Evolutionary conservation across 2,888 invertebrate species (phyloP).

Genomic region (Tenthredo amoena): DNA sequence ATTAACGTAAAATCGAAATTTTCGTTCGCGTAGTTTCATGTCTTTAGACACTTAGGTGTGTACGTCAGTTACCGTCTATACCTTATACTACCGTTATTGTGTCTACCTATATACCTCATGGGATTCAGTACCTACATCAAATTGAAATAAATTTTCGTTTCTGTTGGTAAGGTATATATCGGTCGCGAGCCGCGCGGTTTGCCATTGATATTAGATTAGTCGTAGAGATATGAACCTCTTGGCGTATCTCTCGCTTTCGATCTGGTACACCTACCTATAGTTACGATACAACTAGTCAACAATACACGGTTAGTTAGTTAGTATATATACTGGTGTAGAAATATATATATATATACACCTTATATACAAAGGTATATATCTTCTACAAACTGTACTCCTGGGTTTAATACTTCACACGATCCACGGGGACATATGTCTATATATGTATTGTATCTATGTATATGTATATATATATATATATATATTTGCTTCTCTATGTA

Average conservation of each 20-base stretch:
- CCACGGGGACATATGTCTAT: not conserved
- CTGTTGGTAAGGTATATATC: not conserved
- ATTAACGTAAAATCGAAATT: too few relatives aligned
- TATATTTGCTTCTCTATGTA: not conserved
- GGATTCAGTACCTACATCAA: not conserved
- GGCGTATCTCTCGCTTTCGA: not conserved
- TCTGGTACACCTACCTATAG: not conserved
- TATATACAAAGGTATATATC: not conserved
- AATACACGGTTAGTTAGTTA: not conserved
- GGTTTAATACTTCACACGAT: not conserved
- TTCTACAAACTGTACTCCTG: not conserved
- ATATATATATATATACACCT: too few relatives aligned
- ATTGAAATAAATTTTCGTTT: constrained; percentile 8
- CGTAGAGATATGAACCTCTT: not conserved
- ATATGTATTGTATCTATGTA: too few relatives aligned
- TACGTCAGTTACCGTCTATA: not conserved
- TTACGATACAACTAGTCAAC: constrained; percentile 9
- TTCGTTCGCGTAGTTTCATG: not conserved
- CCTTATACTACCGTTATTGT: not conserved
- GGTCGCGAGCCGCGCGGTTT: not conserved
- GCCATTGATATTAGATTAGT: constrained; percentile 22
- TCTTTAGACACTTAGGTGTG: not conserved
- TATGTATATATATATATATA: not conserved
- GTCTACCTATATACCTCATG: too few relatives aligned
- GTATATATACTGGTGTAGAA: not conserved